phyloP scores from a whole-genome alignment of 2,888 invertebrate species.

The Trichogramma evanescens region DNA sequence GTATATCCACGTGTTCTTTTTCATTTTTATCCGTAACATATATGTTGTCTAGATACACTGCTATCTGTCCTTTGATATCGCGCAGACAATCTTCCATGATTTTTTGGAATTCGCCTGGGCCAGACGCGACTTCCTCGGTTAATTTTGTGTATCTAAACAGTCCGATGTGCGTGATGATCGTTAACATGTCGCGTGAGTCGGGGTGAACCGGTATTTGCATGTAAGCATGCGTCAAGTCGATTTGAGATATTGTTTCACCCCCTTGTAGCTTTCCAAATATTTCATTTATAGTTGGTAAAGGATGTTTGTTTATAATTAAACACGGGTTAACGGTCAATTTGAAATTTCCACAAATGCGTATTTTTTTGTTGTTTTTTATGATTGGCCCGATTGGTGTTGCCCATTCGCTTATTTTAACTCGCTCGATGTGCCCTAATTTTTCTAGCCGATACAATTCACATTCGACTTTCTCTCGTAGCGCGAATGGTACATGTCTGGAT shows the following conservation, averaged over 20 bases:
- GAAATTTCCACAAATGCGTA: conserved; percentile 8
- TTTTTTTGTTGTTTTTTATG: conserved; percentile 2
- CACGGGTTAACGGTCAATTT: conserved; percentile 1
- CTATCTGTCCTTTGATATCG: neutral
- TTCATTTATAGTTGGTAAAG: conserved; percentile 8
- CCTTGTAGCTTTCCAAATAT: conserved; percentile 12
- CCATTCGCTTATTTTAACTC: conserved; percentile 5
- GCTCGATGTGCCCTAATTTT: conserved; percentile 1
- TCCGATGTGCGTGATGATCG: conserved; percentile 1
- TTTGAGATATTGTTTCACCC: conserved; percentile 8
- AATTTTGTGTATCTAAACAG: neutral
- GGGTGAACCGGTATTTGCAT: conserved; percentile 20
- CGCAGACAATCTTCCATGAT: conserved; percentile 19
- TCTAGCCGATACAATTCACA: conserved; percentile 6
- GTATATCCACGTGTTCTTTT: conserved; percentile 3
- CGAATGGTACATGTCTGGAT: conserved; percentile 11
- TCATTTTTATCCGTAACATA: conserved; percentile 7
- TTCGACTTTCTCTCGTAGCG: conserved; percentile 8
- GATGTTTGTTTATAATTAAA: conserved; percentile 4
- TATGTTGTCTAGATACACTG: conserved; percentile 12
- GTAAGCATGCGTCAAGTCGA: conserved; percentile 13
- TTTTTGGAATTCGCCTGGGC: conserved; percentile 21
- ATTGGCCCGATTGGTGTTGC: conserved; percentile 6
- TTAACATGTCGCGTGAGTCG: conserved; percentile 10
- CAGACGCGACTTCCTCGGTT: conserved; percentile 21